phyloP scores from a whole-genome alignment of 2,888 invertebrate genomes.

The Dolomedes plantarius region DNA sequence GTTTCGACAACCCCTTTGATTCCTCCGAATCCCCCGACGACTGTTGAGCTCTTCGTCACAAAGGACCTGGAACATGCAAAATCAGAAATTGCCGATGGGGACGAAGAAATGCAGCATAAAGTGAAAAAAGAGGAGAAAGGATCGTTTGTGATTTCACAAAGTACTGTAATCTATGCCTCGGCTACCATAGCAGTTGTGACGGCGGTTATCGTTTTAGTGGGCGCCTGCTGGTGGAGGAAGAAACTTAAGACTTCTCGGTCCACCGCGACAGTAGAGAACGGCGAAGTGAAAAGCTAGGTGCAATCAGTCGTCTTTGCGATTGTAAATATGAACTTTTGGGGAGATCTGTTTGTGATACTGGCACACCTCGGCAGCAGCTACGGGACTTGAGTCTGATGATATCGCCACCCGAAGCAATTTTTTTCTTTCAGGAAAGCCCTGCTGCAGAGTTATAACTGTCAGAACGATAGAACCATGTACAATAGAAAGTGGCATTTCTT shows the following conservation, averaged over 20 bases:
- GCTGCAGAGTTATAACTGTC: too few species aligned
- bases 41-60: neutral
- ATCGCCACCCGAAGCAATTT: too few species aligned
- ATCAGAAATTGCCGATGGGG: neutral
- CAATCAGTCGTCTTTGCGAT: neutral
- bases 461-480: too few species aligned
- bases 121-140: conserved; percentile 25
- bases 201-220: conserved; percentile 30
- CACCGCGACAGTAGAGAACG: conserved; percentile 21
- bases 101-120: neutral
- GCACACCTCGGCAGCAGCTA: neutral
- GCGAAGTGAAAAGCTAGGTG: conserved; percentile 38
- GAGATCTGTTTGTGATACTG: neutral
- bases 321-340: neutral
- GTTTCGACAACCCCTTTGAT: neutral
- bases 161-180: conserved; percentile 21
- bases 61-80: neutral
- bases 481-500: too few species aligned
- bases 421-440: too few species aligned
- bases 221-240: conserved; percentile 53
- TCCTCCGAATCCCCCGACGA: neutral
- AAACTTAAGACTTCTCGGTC: conserved; percentile 22
- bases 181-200: conserved; percentile 14
- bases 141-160: conserved; percentile 16
- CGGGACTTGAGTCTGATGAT: too few species aligned